Base-by-base conservation (phyloP, 2,113 vertebrate genomes). In the Benitochromis conjunctus region DNA sequence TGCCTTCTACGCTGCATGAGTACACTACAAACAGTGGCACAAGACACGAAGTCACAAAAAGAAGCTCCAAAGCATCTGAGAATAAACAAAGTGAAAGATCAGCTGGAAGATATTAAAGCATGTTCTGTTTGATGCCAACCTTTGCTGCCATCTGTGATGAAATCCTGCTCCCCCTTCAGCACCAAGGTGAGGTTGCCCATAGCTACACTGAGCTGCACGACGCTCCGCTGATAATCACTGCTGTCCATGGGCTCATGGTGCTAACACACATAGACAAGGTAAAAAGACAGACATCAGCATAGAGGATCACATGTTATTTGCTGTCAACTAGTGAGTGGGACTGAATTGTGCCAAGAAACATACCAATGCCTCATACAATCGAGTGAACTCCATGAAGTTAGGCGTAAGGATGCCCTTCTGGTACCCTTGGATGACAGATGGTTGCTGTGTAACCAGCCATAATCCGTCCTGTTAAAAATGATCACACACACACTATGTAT, bases 151-250 rank as follows among this genome's bases (percentile, higher is more conserved):
- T 99, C 97, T 5, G 98, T 97, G 88, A 99, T 98, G 46, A 99
- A 95, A 89, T 99, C 99, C 84, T 95, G 96, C 62, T 98, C 97
- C 86, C 99, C 98, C 91, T 99, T 99, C 36, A 97, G 96, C 91
- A 99, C 96, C 94, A 99, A 80, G 1, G 98, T 99, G 89, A 99
- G 90, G 84, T 99, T 98, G 9, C 98, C 98, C 96, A 99, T 96
- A 86, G 97, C 97, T 81, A 95, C 97, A 84, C 98, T 99, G 89
- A 99, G 97, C 89, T 97, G 97, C 94, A 97, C 91, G 7, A 97
- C 95, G 14, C 96, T 97, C 86, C 94, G 96, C 4, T 94, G 96
- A 38, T 92, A 96, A 89, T 99, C 96, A n/a, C 80, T 94, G 86
- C 89, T 94, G 88, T 98, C 97, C 93, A 97, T 87, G 0, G 97